A percentile compares a stretch with the other conserved stretches of the same genome.
Evolutionary conservation across 1,140 invertebrate genomes (phyloP).

Genomic region (Listronotus oregonensis): DNA sequence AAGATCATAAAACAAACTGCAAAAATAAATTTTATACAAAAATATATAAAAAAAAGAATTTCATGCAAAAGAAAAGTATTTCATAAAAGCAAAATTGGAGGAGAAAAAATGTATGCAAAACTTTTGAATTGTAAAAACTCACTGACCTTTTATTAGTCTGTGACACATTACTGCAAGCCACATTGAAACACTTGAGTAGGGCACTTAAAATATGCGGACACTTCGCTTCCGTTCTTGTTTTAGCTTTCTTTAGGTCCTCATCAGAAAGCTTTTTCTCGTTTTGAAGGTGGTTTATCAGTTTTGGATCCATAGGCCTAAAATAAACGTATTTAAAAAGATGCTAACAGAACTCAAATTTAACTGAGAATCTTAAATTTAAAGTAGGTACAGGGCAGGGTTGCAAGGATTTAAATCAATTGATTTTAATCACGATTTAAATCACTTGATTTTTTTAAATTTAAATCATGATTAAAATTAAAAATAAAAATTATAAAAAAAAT

Average conservation of each 20-base stretch:
- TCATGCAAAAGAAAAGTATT: too few relatives aligned
- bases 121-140: not conserved
- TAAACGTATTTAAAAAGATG: conserved; percentile 16
- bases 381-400: too few relatives aligned
- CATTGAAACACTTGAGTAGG: conserved; percentile 46
- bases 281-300: conserved; percentile 44
- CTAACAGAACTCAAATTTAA: not conserved
- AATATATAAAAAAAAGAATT: too few relatives aligned
- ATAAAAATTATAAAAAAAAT: too few relatives aligned
- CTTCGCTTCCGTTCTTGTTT: conserved; percentile 41
- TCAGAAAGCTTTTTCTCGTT: conserved; percentile 43
- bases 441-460: too few relatives aligned
- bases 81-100: too few relatives aligned
- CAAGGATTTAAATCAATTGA: too few relatives aligned
- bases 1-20: too few relatives aligned
- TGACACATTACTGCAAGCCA: conserved; percentile 56
- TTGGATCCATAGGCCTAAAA: conserved; percentile 48
- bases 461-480: too few relatives aligned
- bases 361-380: not conserved
- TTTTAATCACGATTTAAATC: too few relatives aligned
- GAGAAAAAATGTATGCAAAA: too few relatives aligned
- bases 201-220: conserved; percentile 40
- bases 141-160: conserved; percentile 54
- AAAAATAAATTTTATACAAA: too few relatives aligned
- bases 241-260: conserved; percentile 36